Evolutionary conservation across 92 coral and sea anemone genomes (phyloP), one percentile per base, ranked within the genome.

Genomic region (Porites lobata): DNA sequence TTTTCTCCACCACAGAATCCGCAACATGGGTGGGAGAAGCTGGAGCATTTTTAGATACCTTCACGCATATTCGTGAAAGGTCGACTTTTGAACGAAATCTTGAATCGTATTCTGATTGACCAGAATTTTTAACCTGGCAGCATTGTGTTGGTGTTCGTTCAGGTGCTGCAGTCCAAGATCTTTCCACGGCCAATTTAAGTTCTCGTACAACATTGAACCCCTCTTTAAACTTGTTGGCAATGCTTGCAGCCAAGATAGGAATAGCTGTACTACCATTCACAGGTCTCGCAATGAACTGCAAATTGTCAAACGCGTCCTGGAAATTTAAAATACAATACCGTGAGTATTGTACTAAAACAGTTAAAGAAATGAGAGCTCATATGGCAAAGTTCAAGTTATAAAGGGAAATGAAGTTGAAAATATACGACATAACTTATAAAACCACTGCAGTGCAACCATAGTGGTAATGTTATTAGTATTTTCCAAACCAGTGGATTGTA

Each of bases 21-120:
- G 84, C 82, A 0, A 92, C 79, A 81, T 89, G 79, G 19, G 79
- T 77, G 0, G 89, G 82, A 62, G 62, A 50, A 11, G 26, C 4
- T 11, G 88, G 19, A 1, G 84, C 72, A 59, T 52, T 70, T 53
- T 69, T 68, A 6, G 95, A 86, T 17, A 87, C 70, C 56, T 50
- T 78, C 10, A 77, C 84, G 32, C 95, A 92, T 17, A 89, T 52
- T 8, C 59, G 19, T 14, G 66, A 14, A 6, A 90, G 69, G 51
- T 90, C 85, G 10, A 81, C 91, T 80, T 85, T 92, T 12, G 81
- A 66, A 7, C 92, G 79, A 84, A 89, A 92, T 47, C 93, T 85
- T 38, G 92, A 92, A 69, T 92, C 95, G 75, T 85, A 81, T 59
- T 75, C 69, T 24, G 80, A 76, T 32, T 29, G 50, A 51, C 50